Evolutionary conservation across 2,797 vertebrate species (phyloP).

Genomic region (Cynopterus sphinx): DNA sequence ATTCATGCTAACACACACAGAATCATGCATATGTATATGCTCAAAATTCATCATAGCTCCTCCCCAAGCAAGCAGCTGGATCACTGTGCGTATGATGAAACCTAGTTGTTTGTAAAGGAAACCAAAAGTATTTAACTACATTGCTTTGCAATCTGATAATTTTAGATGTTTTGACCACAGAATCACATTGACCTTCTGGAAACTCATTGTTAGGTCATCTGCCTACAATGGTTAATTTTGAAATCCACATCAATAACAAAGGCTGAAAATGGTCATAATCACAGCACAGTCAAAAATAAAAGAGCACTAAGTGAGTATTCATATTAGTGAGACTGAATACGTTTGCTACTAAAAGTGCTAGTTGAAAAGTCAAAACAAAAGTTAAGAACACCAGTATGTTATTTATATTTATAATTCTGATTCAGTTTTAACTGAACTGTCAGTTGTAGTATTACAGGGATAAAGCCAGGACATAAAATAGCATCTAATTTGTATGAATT

Average conservation of each 20-base stretch:
- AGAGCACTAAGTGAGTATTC: neutral
- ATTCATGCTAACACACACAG: neutral
- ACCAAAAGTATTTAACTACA: neutral
- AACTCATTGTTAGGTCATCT: neutral
- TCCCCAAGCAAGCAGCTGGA: neutral
- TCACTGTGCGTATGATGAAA: neutral
- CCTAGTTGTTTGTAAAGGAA: neutral
- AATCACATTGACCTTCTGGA: neutral
- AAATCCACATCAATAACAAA: neutral
- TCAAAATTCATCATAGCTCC: neutral
- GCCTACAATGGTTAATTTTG: neutral
- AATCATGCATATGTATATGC: neutral
- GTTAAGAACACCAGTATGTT: neutral
- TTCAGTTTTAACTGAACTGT: neutral
- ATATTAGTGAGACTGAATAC: neutral
- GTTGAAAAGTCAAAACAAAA: neutral
- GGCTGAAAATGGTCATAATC: neutral
- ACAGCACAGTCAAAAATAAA: neutral
- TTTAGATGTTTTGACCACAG: neutral
- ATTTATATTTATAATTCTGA: neutral
- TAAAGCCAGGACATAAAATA: neutral
- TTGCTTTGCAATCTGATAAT: neutral
- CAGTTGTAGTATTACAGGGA: neutral
- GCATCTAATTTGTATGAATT: neutral
- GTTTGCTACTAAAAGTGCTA: neutral